Base-by-base conservation (phyloP, 2,113 vertebrate genomes). In the Grammomys dolichurus region DNA sequence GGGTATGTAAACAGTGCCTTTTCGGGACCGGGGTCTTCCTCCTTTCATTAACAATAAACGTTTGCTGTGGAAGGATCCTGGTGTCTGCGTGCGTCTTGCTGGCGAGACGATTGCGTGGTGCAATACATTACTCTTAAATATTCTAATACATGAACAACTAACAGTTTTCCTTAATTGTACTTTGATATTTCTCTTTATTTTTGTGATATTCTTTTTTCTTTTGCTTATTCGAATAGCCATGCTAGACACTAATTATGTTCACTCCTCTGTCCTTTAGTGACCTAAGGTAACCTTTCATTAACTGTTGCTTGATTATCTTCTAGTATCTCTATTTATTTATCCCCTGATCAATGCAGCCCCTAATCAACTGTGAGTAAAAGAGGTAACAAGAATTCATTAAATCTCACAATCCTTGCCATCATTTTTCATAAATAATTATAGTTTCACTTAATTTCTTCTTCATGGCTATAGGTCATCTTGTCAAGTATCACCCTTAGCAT, bases 341-440 rank as follows among this genome's bases (percentile, higher is more conserved):
- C 58, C 6, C 48, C 86, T 92, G 43, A 5, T 31, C 28, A 43
- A 46, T 60, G 10, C 19, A 31, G 33, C 1, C 16, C 16, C 19
- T 76, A 13, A 69, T 76, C 70, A 76, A 54, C 31, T 54, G 12
- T 40, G 43, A 96, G 14, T 84, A 75, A 85, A 77, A 85, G 28
- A 93, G 31, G 9, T 17, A 86, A 3, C 16, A 69, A 76, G 70
- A 87, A 43, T 81, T 16, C 87, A 81, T 20, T 65, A 12, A 73
- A 72, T 70, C 7, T 8, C 36, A 65, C 7, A 54, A 19, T 46
- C 63, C 40, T 54, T 95, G 51, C 4, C 11, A 65, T 89, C 4
- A 54, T 60, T 90, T 58, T 58, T 95, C 5, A 60, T 81, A 95
- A 86, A 60, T 73, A 89, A 90, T 60, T 78, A 77, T 5, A 80